phyloP scores from a whole-genome alignment of 2,113 vertebrate genomes.

The Ceyx melanurus region DNA sequence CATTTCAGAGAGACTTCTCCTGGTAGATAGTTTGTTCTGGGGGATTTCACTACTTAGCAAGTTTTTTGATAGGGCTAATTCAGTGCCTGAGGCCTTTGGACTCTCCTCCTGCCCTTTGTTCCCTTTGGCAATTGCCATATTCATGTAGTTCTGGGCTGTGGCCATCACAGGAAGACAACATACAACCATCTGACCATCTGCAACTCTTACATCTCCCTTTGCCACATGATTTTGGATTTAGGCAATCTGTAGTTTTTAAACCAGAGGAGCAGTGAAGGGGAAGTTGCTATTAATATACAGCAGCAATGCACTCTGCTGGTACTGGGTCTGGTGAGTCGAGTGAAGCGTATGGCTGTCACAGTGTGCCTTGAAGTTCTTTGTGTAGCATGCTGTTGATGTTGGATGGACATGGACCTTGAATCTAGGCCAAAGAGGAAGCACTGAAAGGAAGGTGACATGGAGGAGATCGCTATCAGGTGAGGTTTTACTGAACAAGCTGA shows the following conservation, averaged over 20 bases:
- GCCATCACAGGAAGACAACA: neutral
- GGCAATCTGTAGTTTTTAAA: neutral
- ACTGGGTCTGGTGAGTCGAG: neutral
- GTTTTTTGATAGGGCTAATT: neutral
- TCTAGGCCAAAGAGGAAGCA: neutral
- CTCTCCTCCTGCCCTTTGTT: neutral
- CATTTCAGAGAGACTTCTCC: neutral
- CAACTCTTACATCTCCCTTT: neutral
- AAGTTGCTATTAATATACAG: neutral
- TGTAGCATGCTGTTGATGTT: neutral
- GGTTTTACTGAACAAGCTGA: neutral
- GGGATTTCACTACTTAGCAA: neutral
- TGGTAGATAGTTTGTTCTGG: neutral
- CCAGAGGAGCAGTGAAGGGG: neutral
- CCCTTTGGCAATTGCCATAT: neutral
- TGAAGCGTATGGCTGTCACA: neutral
- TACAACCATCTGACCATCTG: neutral
- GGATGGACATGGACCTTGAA: neutral
- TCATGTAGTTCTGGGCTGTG: neutral
- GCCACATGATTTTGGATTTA: neutral
- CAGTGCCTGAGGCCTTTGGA: neutral
- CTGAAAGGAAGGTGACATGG: neutral
- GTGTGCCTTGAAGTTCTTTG: neutral
- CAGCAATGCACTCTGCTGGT: neutral
- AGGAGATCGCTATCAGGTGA: neutral